Conservation (phyloP, 2,888 invertebrate species). For the Drosophila tanythrix region DNA sequence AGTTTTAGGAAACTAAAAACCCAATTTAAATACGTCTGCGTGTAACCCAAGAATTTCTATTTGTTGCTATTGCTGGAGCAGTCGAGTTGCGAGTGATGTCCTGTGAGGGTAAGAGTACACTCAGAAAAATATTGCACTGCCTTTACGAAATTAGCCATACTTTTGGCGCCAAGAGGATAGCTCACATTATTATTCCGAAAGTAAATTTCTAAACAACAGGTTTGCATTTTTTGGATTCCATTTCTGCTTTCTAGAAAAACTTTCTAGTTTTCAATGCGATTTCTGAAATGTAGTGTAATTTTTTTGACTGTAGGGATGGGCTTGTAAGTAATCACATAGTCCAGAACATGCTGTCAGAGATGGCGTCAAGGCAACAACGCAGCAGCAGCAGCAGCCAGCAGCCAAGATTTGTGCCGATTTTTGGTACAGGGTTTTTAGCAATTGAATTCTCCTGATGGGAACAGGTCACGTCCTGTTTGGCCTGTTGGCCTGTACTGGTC, state of each 20-base stretch:
- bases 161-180: not conserved
- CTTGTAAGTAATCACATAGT: conserved; percentile 25
- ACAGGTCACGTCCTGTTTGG: conserved; percentile 36
- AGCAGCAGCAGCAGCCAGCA: conserved; percentile 11
- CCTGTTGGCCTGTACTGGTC: not conserved
- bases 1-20: conserved; percentile 51
- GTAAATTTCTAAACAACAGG: no score
- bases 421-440: conserved; percentile 12
- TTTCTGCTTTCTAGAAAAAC: not conserved
- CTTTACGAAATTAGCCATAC: not conserved
- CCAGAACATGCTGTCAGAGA: conserved; percentile 11
- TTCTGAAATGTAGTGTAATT: not conserved
- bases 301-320: not conserved
- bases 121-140: not conserved
- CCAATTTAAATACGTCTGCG: conserved; percentile 35
- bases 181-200: no score
- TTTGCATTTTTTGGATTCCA: no score
- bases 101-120: not conserved
- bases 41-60: conserved; percentile 33
- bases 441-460: conserved; percentile 12
- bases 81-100: conserved; percentile 3
- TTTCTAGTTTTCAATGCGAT: not conserved
- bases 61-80: conserved; percentile 23
- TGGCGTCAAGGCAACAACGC: conserved; percentile 58
- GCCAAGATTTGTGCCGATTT: conserved; percentile 40